Base-by-base conservation (phyloP, 2,888 invertebrate genomes). In the Tanypteryx hageni region DNA sequence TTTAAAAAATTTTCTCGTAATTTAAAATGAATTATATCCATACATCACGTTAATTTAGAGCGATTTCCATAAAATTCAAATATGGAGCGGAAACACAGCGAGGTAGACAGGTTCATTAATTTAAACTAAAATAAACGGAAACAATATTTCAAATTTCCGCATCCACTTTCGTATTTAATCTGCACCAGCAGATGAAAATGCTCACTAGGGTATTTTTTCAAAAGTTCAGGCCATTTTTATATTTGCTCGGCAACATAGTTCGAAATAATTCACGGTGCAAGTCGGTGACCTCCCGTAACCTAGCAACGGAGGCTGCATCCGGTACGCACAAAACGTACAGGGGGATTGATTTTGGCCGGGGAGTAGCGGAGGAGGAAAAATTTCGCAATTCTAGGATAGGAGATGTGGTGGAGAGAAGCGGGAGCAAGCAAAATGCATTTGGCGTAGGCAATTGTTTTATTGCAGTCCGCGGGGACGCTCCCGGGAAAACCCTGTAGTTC, bases 201-300 rank as follows among this genome's bases (percentile, higher is more conserved):
- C 44, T 44, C 44, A 44, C 44, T 44, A 44, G 44, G 5, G 44
- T 5, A 44, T 44, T 44, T 44, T 44, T 44, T 44, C 44, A 44
- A 5, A 44, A 44, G 44, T 44, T 44, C 44, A 44, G 44, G 44
- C 44, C 5, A 44, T 44, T 44, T 44, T 44, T 22, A 76, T 22
- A 76, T 27, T 76, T 76, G 22, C 76, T 76, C 76, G 13, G 76
- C 76, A 44, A 44, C 44, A 5, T 44, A 44, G 27, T 27, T 18
- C 76, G 76, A 27, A 13, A 27, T 76, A 76, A 27, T 76, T 76
- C 76, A 22, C 13, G 22, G 22, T 9, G 22, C 22, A 22, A 76
- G 76, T 76, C 76, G 27, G 27, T 76, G 76, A 22, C 76, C 76
- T 27, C 27, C 76, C 76, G 76, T 76, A 27, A 76, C 76, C 76